Conservation (phyloP, 2,797 vertebrate genomes). For the Myiothlypis coronata region DNA sequence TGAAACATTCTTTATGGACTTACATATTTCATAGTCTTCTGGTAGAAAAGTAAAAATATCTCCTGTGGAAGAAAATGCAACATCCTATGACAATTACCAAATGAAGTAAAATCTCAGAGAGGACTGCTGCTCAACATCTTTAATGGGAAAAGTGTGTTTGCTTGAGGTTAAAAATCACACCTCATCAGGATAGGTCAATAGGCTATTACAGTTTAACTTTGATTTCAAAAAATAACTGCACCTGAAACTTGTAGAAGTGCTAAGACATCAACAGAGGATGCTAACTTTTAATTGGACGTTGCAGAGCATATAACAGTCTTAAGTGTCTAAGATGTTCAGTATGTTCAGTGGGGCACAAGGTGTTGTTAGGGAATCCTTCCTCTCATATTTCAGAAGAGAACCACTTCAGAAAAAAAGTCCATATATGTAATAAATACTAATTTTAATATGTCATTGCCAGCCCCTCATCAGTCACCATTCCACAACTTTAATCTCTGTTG, state of each 20-base stretch:
- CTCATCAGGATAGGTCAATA: background rate
- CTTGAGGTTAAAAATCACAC: background rate
- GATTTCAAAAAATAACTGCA: background rate
- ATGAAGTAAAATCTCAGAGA: background rate
- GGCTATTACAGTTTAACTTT: background rate
- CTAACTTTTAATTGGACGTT: background rate
- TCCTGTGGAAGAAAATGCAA: background rate
- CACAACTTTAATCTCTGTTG: background rate
- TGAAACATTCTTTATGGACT: background rate
- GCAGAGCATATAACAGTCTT: background rate
- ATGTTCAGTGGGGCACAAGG: background rate
- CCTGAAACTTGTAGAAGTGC: background rate
- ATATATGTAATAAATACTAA: background rate
- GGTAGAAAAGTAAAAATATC: slow-evolving; percentile 12
- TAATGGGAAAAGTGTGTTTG: background rate
- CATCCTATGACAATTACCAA: background rate
- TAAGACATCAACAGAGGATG: background rate
- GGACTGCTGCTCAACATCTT: background rate
- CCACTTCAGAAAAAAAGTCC: background rate
- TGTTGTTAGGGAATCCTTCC: background rate
- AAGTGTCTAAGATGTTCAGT: background rate
- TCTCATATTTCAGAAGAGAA: background rate
- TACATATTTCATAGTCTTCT: slow-evolving; percentile 26
- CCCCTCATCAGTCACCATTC: background rate
- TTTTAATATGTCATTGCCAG: background rate